Evolutionary conservation across 2,888 invertebrate genomes (phyloP), one percentile per base, ranked within the genome.

Genomic region (Eupithecia pulchellata): DNA sequence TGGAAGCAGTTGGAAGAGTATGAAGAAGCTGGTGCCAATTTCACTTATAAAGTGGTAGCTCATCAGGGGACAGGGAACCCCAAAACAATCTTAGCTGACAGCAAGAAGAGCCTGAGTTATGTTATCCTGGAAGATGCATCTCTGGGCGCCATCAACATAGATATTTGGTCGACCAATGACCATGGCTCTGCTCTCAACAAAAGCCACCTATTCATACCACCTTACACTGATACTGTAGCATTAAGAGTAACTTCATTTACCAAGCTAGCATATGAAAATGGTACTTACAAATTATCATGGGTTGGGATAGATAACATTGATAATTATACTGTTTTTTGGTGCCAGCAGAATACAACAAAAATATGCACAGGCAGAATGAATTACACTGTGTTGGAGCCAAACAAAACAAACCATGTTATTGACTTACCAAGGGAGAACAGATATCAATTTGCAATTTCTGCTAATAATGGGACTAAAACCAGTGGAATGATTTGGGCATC

Each of bases 401-500:
- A 82, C 8, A 87, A 87, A 73, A 91, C 83, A 93, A 83, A 95
- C 91, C 82, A 95, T 83, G 95, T 96, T 61, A 94, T 96, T 78
- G 95, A 96, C 30, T 93, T 96, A 27, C 95, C 95, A 4, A 75
- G 92, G 91, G 95, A 95, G 66, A 91, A 90, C 72, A 95, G 95
- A 39, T 97, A 95, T 84, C 97, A 95, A 82, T 97, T 98, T 93
- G 98, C 98, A 1, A 97, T 98, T 73, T 96, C 98, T 6, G 97
- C 97, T 0, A 97, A 98, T 82, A 96, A 95, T 57, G 89, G 91
- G 0, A 87, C 87, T 4, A 95, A 94, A 73, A 97, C 97, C 77
- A 97, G 97, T 84, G 98, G 98, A 1, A 97, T 98, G 96, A 95
- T 96, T 14, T 98, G 98, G 98, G 96, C 97, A 13, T 95, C 95